Base-by-base conservation (phyloP, 1,140 invertebrate genomes). In the Apocrypta bakeri region DNA sequence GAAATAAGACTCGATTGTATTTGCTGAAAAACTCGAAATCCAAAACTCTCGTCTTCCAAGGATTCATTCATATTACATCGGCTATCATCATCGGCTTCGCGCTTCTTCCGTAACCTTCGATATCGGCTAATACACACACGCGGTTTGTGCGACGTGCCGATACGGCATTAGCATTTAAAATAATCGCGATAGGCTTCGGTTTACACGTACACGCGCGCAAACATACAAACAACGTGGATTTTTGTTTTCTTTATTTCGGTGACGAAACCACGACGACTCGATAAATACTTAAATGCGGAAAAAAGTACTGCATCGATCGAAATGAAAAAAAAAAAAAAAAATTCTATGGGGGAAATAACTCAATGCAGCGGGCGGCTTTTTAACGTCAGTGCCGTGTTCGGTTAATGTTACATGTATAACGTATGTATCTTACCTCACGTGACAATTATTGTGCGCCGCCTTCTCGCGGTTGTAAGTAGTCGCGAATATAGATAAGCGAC, bases 151-250 rank as follows among this genome's bases (percentile, higher is more conserved):
- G 48, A 56, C 48, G 48, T 56, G 48, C 21, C 48, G 48, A 56
- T 56, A 56, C 48, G 48, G 17, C 64, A 66, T 66, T 66, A 27
- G 64, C 64, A 66, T 66, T 29, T 25, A 66, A 29, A 66, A 66
- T 66, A 66, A 66, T 66, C 64, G 24, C 24, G 8, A 29, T 2
- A 11, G 9, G 9, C 64, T 8, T 2, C 0, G 64, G 25, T 9
- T 66, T 27, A 29, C n/a, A 27, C 24, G 9, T 11, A 27, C 33
- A 37, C 12, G 24, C 27, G 24, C 25, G 25, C 27, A 24, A 0
- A 17, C n/a, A 56, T 56, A n/a, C 17, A 21, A 7, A 27, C 24
- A 0, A 7, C 24, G 24, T 14, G 24, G 4, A 66, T 66, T 66
- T 29, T 66, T 24, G 11, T 64, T 64, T 2, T 8, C 25, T n/a